Base-by-base conservation (phyloP, 2,113 vertebrate genomes). In the Callipepla squamata region DNA sequence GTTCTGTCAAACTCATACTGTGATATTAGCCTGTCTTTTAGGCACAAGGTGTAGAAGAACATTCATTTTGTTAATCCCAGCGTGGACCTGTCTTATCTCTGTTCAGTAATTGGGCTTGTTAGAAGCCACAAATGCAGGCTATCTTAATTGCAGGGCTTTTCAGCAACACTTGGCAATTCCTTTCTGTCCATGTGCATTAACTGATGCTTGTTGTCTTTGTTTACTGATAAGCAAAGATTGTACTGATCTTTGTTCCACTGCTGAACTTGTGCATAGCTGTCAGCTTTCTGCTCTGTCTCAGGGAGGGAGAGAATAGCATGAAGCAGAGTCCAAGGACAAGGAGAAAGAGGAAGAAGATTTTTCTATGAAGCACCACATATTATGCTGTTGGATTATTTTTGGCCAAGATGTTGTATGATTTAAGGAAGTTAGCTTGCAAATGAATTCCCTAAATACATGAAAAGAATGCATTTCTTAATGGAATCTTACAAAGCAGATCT, bases 161-260 rank as follows among this genome's bases (percentile, higher is more conserved):
- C 67, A 63, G 34, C 30, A 91, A 23, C 68, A 2, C 25, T 87
- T 73, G 66, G 48, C 65, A 83, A 9, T 61, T 77, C 21, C 36
- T 57, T 80, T 19, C 40, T 85, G 67, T 59, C 58, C 48, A 2
- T 2, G n/a, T 89, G 74, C 61, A 87, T 36, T 15, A 79, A 36
- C 21, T 38, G 28, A 21, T 59, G 23, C 30, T 9, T 1, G 3
- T 82, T 90, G 57, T 51, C 67, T 91, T 62, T 85, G 32, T 53
- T 79, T 62, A 9, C 55, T 90, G 87, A 90, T 93, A 59, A 85
- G 53, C 75, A 77, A 32, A 66, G 47, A 15, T 18, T 17, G n/a
- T 38, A 2, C 36, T 23, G 48, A 26, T 73, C 21, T 65, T 25
- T 68, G 26, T 85, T 80, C 30, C 19, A 4, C 32, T 61, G 51